Evolutionary conservation across 2,888 invertebrate genomes (phyloP), one percentile per base, ranked within the genome.

Genomic region (Theretra japonica): DNA sequence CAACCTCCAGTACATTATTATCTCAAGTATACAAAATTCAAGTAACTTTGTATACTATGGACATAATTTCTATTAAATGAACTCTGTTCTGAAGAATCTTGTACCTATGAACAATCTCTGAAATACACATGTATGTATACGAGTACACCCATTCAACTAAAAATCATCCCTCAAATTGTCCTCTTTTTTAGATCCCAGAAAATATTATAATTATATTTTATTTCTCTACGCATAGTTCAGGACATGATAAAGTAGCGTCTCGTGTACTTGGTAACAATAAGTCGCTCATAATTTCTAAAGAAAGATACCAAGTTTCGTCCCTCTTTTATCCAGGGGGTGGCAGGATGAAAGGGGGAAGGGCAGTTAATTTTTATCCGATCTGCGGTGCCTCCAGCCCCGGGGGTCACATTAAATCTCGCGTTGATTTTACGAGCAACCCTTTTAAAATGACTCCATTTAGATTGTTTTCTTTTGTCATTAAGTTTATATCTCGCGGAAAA

Each of bases 381-480:
- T 21, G 41, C 69, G 23, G 48, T 33, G 69, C 68, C 59, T 73
- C 33, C 60, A 65, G 69, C 69, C 28, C 11, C 21, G 72, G 69
- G 75, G 53, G 70, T 28, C 65, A 69, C 60, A 60, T 70, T 70
- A 60, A 68, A 72, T 70, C 73, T 57, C 41, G 48, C 72, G 73
- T 72, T 71, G 75, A 74, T 71, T 73, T 76, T 73, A 76, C 77
- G 75, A 78, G 73, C 73, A 76, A 77, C 79, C 76, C 78, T 77
- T 77, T 74, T 25, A 74, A 71, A 74, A 80, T 76, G 79, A 72
- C 76, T 79, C 76, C 79, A 80, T 82, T 83, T 76, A 80, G 76
- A 82, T 82, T 80, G 79, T 77, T 77, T 78, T 73, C 74, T 75
- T 75, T 76, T 72, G 75, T 79, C 80, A 81, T 81, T 81, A 76